Base-by-base conservation (phyloP, 2,113 vertebrate genomes). In the Sceloporus undulatus region DNA sequence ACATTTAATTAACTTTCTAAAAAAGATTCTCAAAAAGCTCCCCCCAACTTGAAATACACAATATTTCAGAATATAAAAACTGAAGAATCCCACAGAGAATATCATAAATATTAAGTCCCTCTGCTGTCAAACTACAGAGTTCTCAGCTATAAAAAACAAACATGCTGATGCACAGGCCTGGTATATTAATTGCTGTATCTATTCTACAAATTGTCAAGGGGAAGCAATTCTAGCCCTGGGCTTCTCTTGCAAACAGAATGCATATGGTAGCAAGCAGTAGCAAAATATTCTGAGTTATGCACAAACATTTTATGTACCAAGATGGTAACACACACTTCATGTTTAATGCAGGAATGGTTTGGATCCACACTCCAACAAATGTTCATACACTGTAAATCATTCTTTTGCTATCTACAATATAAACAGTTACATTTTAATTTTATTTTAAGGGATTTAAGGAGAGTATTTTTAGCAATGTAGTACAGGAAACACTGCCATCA, bases 91-190 rank as follows among this genome's bases (percentile, higher is more conserved):
- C 82, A 75, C n/a, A 38, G 34, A 84, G 89, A 27, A 25, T 75
- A 66, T 1, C 5, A 56, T 0, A 29, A 1, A 27, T 34, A 71
- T 79, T 65, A 27, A 68, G 10, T 7, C 0, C 8, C 52, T 38
- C 0, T 16, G 10, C 54, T 14, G 9, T 27, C 40, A 56, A 34
- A 66, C 40, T 1, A 0, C 1, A 11, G 42, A 23, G n/a, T 25
- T 83, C 71, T 79, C 71, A 40, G 38, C 34, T 1, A 14, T 42
- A 5, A 38, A 38, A 9, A 76, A 65, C 0, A 1, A 79, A 82
- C 68, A n/a, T 0, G 0, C 0, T 0, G 38, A 16, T 56, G 8
- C 14, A 4, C 6, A 1, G 0, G 0, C 1, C 38, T 5, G 52
- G 75, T 52, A 0, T 48, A 13, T 38, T n/a, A 10, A 40, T 7